Evolutionary conservation across 1,140 invertebrate species (phyloP).

Genomic region (Drosophila triauraria): DNA sequence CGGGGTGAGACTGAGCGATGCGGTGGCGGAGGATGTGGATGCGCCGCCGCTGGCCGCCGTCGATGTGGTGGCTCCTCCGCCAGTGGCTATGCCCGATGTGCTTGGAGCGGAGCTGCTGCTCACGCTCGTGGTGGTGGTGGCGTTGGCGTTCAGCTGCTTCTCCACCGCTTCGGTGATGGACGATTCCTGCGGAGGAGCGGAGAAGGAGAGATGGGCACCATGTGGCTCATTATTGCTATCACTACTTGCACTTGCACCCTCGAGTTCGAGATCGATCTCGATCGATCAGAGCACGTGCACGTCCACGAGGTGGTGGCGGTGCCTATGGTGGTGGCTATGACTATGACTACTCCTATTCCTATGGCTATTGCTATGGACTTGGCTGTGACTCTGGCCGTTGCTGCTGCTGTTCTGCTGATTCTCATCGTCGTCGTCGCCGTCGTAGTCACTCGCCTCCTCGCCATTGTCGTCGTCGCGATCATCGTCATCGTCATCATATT

Average conservation of each 20-base stretch:
- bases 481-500: slow-evolving; percentile 59
- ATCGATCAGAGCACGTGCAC: slow-evolving; percentile 84
- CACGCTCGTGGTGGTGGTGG: slow-evolving; percentile 32
- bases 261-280: slow-evolving; percentile 27
- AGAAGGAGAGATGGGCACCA: slow-evolving; percentile 85
- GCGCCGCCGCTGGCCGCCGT: slow-evolving; percentile 54
- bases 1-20: slow-evolving; percentile 87
- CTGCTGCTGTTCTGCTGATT: slow-evolving; percentile 25
- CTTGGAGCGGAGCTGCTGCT: slow-evolving; percentile 38
- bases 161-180: slow-evolving; percentile 90
- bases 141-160: slow-evolving; percentile 91
- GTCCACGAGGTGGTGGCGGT: slow-evolving; percentile 65
- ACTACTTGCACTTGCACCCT: slow-evolving; percentile 62
- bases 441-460: slow-evolving; percentile 61
- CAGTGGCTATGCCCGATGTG: slow-evolving; percentile 25
- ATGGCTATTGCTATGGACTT: slow-evolving; percentile 30
- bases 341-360: slow-evolving; percentile 47
- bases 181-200: slow-evolving; percentile 85
- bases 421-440: slow-evolving; percentile 54
- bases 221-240: slow-evolving; percentile 84
- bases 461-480: slow-evolving; percentile 37
- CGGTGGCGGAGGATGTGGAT: slow-evolving; percentile 68
- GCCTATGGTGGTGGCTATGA: slow-evolving; percentile 40
- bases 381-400: slow-evolving; percentile 15
- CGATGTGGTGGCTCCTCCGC: slow-evolving; percentile 22